Percentiles rank a stretch among this genome's conserved stretches.
Evolutionary conservation across 2,888 invertebrate species (phyloP).

Genomic region (Agelastica alni): DNA sequence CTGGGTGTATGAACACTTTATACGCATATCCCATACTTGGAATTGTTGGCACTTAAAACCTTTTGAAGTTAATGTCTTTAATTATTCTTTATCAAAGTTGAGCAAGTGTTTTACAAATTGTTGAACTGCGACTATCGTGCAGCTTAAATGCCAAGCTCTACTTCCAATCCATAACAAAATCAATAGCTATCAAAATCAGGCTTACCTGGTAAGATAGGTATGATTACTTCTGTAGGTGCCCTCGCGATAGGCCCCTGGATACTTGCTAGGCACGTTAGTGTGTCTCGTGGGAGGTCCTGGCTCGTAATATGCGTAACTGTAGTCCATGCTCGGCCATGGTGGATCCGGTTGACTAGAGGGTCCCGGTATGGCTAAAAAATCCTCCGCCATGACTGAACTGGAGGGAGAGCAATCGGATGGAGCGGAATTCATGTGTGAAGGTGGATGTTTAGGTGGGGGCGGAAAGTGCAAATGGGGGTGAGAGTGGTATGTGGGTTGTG

Average conservation of each 20-base stretch:
- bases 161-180: too few species aligned
- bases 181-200: too few species aligned
- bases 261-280: constrained; percentile 64
- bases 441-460: constrained; percentile 75
- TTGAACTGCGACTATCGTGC: too few species aligned
- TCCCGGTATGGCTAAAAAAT: constrained; percentile 44
- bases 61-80: too few species aligned
- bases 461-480: constrained; percentile 52
- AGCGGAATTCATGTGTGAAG: constrained; percentile 67
- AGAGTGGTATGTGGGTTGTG: constrained; percentile 30
- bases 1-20: too few species aligned
- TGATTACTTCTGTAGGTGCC: constrained; percentile 52
- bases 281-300: constrained; percentile 66
- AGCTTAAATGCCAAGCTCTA: too few species aligned
- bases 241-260: constrained; percentile 50
- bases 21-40: too few species aligned
- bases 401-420: constrained; percentile 70
- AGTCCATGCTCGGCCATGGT: constrained; percentile 60
- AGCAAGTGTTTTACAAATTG: too few species aligned
- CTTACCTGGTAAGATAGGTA: constrained; percentile 49
- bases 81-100: too few species aligned
- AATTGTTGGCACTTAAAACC: too few species aligned
- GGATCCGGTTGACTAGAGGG: constrained; percentile 48
- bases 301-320: constrained; percentile 84
- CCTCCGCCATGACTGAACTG: constrained; percentile 51